Evolutionary conservation across 2,888 invertebrate genomes (phyloP).

Genomic region (Teleiodes luculella): DNA sequence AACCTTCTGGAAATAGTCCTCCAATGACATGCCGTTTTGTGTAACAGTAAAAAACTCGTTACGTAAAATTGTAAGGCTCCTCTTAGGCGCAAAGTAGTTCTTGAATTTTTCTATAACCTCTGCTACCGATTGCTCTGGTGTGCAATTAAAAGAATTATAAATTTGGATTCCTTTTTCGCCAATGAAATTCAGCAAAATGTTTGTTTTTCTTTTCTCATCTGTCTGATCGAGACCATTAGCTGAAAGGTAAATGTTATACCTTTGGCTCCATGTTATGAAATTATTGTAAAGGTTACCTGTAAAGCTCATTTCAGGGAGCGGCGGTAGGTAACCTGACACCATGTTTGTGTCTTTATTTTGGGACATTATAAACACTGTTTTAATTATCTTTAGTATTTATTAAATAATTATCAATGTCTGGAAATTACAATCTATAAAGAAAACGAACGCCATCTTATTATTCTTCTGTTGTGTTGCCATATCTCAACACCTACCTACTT

Average conservation of each 20-base stretch:
- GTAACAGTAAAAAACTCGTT: neutral
- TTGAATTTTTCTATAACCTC: neutral
- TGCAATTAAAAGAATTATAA: neutral
- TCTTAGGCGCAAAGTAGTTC: neutral
- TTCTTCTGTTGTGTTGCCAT: too few relatives aligned
- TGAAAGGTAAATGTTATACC: neutral
- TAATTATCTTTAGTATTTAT: too few relatives aligned
- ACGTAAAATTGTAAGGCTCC: neutral
- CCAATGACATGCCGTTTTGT: neutral
- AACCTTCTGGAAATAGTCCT: constrained; percentile 8
- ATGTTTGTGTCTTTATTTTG: neutral
- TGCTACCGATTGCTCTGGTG: neutral
- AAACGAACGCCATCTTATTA: too few relatives aligned
- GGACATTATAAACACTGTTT: too few relatives aligned
- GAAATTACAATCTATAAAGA: too few relatives aligned
- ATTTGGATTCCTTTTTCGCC: neutral
- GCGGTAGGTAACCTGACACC: neutral
- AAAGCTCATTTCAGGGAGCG: constrained; percentile 19
- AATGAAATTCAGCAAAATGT: neutral
- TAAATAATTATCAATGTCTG: too few relatives aligned
- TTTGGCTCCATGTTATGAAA: neutral
- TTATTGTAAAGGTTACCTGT: neutral
- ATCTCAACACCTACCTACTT: too few relatives aligned
- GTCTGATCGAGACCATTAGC: neutral
- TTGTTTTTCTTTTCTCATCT: neutral